Evolutionary conservation across 2,888 invertebrate genomes (phyloP), one percentile per base, ranked within the genome.

Genomic region (Rotaria sp.): DNA sequence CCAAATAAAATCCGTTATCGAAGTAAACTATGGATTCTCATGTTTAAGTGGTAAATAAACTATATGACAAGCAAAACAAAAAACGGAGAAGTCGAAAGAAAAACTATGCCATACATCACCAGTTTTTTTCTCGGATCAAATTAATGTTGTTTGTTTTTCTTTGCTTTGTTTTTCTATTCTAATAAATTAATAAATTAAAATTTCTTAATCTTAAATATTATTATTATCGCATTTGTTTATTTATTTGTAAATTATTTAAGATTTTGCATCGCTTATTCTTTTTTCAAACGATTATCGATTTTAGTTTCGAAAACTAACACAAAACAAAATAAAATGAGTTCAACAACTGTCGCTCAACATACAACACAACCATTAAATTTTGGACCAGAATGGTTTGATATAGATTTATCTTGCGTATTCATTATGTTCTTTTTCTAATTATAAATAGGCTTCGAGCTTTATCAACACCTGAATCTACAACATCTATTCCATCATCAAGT

Each of bases 311-410:
- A 67, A 67, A 35, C 35, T 21, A 67, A 67, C 15, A 21, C 55
- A 41, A 41, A 41, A 41, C 3, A 24, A 15, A 50, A 35, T 21
- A 59, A 38, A 18, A 67, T 67, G 67, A 67, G 67, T 67, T 67
- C 67, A 67, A 67, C 67, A 38, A 67, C 67, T 21, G 35, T 67
- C 67, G 67, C 67, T 67, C 67, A 67, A 67, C 59, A 59, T 59
- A 30, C 75, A 41, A 75, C 75, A 75, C 80, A 80, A 45, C 80
- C 80, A 45, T 45, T 80, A 26, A 80, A 80, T n/a, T 80, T 80
- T 45, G 80, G 80, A 80, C 80, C 80, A 45, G 80, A 80, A 80
- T 80, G 80, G 80, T 45, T 45, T 45, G 80, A 18, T 38, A 50
- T 50, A 50, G 15, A 50, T 74, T 38, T 24, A 1, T 38, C 1